Evolutionary conservation across 2,797 vertebrate genomes (phyloP).

Genomic region (Cetoscarus ocellatus): DNA sequence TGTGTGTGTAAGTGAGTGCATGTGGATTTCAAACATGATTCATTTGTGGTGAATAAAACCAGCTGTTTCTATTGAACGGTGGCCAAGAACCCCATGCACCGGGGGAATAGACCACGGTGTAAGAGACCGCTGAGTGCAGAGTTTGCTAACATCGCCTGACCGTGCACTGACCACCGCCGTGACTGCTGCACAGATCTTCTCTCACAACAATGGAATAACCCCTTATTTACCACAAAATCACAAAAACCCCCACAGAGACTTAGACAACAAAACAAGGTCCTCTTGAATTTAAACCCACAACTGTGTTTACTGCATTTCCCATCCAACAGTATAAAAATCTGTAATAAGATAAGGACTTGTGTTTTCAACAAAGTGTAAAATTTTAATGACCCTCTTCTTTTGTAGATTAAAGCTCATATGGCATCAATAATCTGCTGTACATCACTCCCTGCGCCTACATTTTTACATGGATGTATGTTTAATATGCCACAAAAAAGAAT

Average conservation of each 20-base stretch:
- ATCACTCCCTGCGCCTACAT: neutral
- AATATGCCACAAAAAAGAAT: slow-evolving; percentile 12
- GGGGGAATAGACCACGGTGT: slow-evolving; percentile 42
- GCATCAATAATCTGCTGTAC: neutral
- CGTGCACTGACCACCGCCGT: slow-evolving; percentile 52
- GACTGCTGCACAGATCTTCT: slow-evolving; percentile 44
- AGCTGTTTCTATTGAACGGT: slow-evolving; percentile 78
- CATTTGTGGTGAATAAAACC: slow-evolving; percentile 79
- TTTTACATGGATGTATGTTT: slow-evolving; percentile 12
- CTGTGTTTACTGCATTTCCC: neutral
- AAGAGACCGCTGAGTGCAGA: slow-evolving; percentile 47
- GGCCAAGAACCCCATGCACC: slow-evolving; percentile 61
- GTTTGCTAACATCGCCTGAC: slow-evolving; percentile 62
- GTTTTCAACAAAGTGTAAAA: neutral
- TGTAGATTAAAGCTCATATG: neutral
- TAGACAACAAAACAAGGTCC: neutral
- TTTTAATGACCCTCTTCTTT: neutral
- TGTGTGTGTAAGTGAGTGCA: slow-evolving; percentile 55
- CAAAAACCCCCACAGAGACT: slow-evolving; percentile 9
- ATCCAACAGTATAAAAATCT: too few species aligned
- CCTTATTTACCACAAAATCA: slow-evolving; percentile 5
- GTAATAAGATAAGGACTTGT: neutral
- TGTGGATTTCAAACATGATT: slow-evolving; percentile 67
- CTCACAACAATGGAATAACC: slow-evolving; percentile 24
- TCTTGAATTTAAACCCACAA: neutral